Evolutionary conservation across 1,140 invertebrate genomes (phyloP), one percentile per base, ranked within the genome.

Genomic region (Drosophila triauraria): DNA sequence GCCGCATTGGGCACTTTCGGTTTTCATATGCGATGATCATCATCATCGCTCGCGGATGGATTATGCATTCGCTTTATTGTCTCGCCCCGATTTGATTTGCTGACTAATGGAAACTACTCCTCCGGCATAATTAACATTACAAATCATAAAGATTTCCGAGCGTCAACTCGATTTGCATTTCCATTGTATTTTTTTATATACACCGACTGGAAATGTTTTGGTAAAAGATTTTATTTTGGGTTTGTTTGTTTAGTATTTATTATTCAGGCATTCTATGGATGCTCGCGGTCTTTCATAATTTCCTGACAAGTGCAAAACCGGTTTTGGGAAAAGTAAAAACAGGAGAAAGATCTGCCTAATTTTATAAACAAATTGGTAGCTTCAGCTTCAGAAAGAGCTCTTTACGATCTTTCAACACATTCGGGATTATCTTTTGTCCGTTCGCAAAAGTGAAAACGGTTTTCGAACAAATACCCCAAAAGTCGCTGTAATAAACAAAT

Each of bases 371-470:
- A 64, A 84, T 69, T 77, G 44, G 42, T 27, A 61, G 40, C 38
- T 62, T 60, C 25, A 51, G 53, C 32, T 35, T 38, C 5, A 10
- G 27, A n/a, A 61, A 58, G 8, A 58, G 15, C 40, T 60, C 25
- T 42, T 80, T 63, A 84, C 42, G 59, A 88, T 81, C 68, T 50
- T 23, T 70, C 38, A 71, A 69, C 63, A 70, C 51, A 38, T 23
- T 15, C 6, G 23, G 27, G 12, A 15, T 59, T n/a, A 44, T 78
- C 72, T 69, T 69, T 78, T 83, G 84, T 80, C 75, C 51, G 50
- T 72, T 80, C 50, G 85, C 80, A 75, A 88, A 88, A 88, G 84
- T 88, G 84, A 88, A 88, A 88, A 90, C 70, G 17, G 27, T 53
- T 65, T 68, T 71, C 51, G 63, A 84, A 60, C 82, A 47, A 35